Conservation (phyloP, 2,113 vertebrate species). For the Setophaga kirtlandii region DNA sequence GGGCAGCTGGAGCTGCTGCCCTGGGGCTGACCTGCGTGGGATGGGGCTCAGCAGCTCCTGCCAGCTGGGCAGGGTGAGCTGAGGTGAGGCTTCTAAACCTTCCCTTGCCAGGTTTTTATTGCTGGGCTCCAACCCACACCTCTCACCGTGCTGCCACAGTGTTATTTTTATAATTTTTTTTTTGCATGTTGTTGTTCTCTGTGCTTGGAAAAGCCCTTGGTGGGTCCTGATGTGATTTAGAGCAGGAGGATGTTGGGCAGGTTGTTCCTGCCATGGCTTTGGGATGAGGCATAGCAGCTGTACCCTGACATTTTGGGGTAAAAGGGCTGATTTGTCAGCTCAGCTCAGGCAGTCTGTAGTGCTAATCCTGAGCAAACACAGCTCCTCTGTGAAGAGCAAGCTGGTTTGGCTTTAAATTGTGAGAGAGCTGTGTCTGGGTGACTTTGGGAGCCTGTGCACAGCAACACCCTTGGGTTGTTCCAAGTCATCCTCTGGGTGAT, state of each 20-base stretch:
- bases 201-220: neutral
- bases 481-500: neutral
- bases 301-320: slow-evolving; percentile 33
- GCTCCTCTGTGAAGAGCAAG: neutral
- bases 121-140: neutral
- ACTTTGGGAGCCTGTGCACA: neutral
- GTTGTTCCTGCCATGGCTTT: neutral
- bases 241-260: neutral
- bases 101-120: neutral
- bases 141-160: neutral
- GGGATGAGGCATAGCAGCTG: neutral
- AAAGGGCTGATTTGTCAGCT: slow-evolving; percentile 35
- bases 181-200: neutral
- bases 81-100: neutral
- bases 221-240: neutral
- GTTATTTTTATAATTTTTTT: neutral
- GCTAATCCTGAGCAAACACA: neutral
- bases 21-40: neutral
- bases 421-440: neutral
- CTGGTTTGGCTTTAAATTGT: neutral
- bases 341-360: slow-evolving; percentile 9
- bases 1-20: neutral
- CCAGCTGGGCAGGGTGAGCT: neutral
- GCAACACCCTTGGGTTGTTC: neutral
- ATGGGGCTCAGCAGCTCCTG: neutral